Evolutionary conservation across 2,113 vertebrate genomes (phyloP).

Genomic region (Macaca nemestrina): DNA sequence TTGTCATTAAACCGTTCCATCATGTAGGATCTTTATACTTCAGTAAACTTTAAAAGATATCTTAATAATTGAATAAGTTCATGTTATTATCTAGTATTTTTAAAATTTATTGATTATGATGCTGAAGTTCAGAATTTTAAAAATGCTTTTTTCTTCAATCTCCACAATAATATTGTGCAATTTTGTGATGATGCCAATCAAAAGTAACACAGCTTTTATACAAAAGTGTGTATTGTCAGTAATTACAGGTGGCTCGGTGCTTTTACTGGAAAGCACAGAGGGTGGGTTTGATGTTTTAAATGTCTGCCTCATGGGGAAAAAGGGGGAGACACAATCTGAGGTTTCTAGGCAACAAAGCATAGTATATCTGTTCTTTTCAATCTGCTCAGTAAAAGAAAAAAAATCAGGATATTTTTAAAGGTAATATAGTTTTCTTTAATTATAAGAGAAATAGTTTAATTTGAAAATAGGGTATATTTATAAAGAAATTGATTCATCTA

Average conservation of each 20-base stretch:
- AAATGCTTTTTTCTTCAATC: not conserved
- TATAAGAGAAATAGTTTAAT: not conserved
- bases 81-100: not conserved
- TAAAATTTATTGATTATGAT: not conserved
- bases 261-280: not conserved
- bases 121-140: not conserved
- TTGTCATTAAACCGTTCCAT: constrained; percentile 43
- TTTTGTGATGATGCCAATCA: not conserved
- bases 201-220: not conserved
- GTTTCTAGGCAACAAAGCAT: not conserved
- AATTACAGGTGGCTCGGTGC: not conserved
- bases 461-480: not conserved
- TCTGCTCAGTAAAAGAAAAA: not conserved
- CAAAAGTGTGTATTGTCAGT: not conserved
- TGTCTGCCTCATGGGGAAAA: not conserved
- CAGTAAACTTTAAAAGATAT: constrained; percentile 48
- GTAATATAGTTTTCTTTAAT: not conserved
- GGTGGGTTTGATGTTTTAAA: not conserved
- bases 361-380: constrained; percentile 8
- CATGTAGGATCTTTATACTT: constrained; percentile 29
- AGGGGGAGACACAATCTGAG: not conserved
- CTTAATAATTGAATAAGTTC: constrained; percentile 54
- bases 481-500: not conserved
- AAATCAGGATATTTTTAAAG: not conserved
- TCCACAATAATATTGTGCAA: not conserved